phyloP scores from a whole-genome alignment of 2,113 vertebrate species.

The Cathartes aura region DNA sequence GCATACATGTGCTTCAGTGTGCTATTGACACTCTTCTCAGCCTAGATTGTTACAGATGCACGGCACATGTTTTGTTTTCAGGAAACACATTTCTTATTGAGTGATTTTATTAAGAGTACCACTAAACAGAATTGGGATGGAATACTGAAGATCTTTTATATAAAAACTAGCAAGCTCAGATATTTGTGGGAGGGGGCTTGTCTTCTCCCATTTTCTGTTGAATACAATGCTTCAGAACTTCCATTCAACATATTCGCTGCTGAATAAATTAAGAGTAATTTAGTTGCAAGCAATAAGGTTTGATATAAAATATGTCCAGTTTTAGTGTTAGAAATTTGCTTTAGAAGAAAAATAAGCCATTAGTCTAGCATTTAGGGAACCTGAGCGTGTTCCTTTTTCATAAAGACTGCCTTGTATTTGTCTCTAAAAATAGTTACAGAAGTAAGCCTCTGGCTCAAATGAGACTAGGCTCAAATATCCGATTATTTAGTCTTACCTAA shows the following conservation, averaged over 20 bases:
- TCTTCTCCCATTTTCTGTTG: not conserved
- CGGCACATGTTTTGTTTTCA: not conserved
- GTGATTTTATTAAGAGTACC: not conserved
- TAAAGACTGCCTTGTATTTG: not conserved
- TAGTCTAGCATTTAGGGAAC: not conserved
- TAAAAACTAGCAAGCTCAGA: not conserved
- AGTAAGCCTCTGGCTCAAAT: not conserved
- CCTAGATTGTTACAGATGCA: rapidly evolving
- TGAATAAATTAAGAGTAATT: not conserved
- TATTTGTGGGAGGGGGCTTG: not conserved
- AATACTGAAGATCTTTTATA: not conserved
- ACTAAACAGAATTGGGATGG: not conserved
- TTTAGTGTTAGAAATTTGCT: not conserved
- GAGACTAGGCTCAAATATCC: not conserved
- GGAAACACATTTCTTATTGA: not conserved
- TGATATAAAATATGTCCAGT: not conserved
- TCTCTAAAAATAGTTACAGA: not conserved
- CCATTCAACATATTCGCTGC: not conserved
- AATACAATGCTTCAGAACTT: not conserved
- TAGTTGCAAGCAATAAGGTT: not conserved
- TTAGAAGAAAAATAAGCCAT: not conserved
- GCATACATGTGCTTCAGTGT: not conserved
- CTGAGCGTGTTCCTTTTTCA: not conserved
- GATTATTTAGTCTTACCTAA: not conserved
- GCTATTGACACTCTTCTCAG: not conserved